Conservation (phyloP, 2,113 vertebrate genomes). For the Fulica atra region DNA sequence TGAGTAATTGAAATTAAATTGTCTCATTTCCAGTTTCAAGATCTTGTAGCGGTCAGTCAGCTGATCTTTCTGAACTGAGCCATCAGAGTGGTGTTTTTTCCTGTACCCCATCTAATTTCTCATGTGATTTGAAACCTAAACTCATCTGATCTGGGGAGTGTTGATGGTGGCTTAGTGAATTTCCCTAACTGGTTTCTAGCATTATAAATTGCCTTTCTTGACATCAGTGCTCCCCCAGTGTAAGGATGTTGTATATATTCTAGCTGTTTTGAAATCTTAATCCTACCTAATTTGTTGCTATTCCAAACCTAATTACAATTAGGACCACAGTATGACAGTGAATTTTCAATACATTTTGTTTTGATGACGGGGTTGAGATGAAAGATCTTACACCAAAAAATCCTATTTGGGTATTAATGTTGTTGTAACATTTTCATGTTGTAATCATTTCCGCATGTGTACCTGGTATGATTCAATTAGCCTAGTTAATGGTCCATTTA, state of each 20-base stretch:
- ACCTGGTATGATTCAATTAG: not conserved
- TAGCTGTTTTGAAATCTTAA: not conserved
- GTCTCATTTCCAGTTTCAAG: constrained; percentile 51
- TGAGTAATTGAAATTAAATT: not conserved
- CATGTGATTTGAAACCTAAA: not conserved
- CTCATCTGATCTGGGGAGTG: not conserved
- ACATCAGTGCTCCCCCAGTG: not conserved
- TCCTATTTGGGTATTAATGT: not conserved
- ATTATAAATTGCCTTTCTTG: not conserved
- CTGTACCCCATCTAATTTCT: not conserved
- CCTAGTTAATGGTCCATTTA: not conserved
- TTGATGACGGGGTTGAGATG: not conserved
- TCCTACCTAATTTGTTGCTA: not conserved
- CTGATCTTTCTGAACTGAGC: constrained; percentile 39
- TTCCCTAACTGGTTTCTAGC: not conserved
- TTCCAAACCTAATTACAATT: not conserved
- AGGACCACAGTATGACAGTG: not conserved
- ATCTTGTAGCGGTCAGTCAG: not conserved
- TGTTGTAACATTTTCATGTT: not conserved
- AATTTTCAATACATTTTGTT: not conserved
- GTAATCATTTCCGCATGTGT: not conserved
- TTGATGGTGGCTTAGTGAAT: not conserved
- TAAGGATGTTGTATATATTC: not conserved
- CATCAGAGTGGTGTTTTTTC: not conserved
- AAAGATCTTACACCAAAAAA: not conserved